These are phyloP conservation scores for Himantopus leucocephalus DNA, from an alignment of 2,113 vertebrate genomes.

Conservation along the genomic window DNA sequence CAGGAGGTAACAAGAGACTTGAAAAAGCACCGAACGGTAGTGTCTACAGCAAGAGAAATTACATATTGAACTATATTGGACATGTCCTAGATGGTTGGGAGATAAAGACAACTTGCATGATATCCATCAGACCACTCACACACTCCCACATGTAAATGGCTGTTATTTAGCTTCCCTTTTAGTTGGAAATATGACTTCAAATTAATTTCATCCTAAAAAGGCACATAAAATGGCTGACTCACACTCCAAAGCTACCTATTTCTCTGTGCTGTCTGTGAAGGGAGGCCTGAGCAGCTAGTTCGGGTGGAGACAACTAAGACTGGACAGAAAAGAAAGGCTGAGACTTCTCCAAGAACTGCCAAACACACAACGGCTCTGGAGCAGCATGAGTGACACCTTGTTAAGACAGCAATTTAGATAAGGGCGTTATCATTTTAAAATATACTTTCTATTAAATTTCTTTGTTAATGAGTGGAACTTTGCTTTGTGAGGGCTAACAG, in stretches of 20 bases:
- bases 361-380: background rate
- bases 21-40: background rate
- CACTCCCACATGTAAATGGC: background rate
- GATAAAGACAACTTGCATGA: background rate
- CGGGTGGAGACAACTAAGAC: background rate
- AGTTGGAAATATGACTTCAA: background rate
- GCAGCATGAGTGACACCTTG: background rate
- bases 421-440: background rate
- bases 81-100: background rate
- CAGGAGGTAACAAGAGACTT: conserved; percentile 10
- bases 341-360: background rate
- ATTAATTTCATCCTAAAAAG: background rate
- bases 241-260: background rate
- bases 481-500: background rate
- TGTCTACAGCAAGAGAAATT: background rate
- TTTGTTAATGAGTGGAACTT: background rate
- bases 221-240: background rate
- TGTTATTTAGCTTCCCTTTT: background rate
- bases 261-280: background rate
- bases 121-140: background rate
- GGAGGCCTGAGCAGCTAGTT: background rate
- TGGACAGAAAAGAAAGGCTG: background rate
- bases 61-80: background rate
- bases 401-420: background rate
- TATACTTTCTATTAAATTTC: background rate